Conservation (phyloP, 2,888 invertebrate genomes). For the Empis stercorea region DNA sequence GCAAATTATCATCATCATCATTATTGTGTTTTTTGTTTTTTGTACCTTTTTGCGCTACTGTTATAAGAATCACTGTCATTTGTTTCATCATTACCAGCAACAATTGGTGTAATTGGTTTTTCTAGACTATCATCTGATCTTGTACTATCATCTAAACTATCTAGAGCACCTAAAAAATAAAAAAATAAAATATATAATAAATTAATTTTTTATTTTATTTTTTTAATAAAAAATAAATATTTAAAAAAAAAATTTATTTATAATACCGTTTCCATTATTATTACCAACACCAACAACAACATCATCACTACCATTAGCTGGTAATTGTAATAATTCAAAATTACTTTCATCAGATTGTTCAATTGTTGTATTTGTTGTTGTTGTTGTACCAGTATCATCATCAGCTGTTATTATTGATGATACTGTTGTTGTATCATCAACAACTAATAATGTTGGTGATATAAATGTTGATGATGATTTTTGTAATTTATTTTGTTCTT, state of each 20-base stretch:
- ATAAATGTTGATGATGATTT: background rate
- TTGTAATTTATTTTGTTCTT: background rate
- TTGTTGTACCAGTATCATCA: slow-evolving; percentile 18
- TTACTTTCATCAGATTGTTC: slow-evolving; percentile 63
- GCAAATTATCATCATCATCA: too few species aligned
- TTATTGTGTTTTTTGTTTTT: too few species aligned
- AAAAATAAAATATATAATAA: background rate
- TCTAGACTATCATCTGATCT: slow-evolving; percentile 64
- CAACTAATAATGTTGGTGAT: background rate
- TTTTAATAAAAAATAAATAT: too few species aligned
- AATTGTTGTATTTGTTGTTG: slow-evolving; percentile 17
- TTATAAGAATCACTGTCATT: slow-evolving; percentile 21
- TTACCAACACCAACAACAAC: too few species aligned
- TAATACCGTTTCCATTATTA: slow-evolving; percentile 19
- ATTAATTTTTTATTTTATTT: too few species aligned
- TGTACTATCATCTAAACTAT: slow-evolving; percentile 52
- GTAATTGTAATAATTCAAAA: slow-evolving; percentile 47
- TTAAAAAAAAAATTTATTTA: background rate
- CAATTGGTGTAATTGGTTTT: slow-evolving; percentile 45
- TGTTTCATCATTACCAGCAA: slow-evolving; percentile 20
- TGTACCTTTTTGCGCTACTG: slow-evolving; percentile 22
- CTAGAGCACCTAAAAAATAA: slow-evolving; percentile 16
- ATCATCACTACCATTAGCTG: slow-evolving; percentile 20
- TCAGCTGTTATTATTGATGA: slow-evolving; percentile 16
- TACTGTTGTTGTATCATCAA: slow-evolving; percentile 7